Evolutionary conservation across 2,888 invertebrate genomes (phyloP).

Genomic region (Ochropleura leucogaster): DNA sequence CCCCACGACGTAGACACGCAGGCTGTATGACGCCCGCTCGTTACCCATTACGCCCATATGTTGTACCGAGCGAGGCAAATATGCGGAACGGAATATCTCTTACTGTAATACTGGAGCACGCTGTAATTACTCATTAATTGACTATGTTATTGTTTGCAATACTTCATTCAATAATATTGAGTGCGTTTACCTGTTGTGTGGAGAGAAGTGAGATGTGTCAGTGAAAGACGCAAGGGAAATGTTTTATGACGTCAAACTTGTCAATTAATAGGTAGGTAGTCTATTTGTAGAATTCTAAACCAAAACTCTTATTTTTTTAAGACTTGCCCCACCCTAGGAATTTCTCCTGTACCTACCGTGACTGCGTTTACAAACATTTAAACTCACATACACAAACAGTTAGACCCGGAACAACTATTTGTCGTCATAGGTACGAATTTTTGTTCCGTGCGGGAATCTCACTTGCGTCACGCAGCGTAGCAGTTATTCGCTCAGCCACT

Average conservation of each 20-base stretch:
- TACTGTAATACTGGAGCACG: background rate
- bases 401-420: too few relatives aligned
- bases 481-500: too few relatives aligned
- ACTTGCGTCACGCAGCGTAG: too few relatives aligned
- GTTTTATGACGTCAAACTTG: constrained; percentile 21
- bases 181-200: constrained; percentile 15
- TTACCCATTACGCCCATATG: constrained; percentile 22
- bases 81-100: constrained; percentile 44
- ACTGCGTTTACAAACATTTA: too few relatives aligned
- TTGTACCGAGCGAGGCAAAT: background rate
- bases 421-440: too few relatives aligned
- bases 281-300: background rate
- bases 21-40: constrained; percentile 17
- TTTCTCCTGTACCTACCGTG: too few relatives aligned
- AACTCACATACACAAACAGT: too few relatives aligned
- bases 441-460: too few relatives aligned
- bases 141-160: constrained; percentile 24
- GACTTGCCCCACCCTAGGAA: too few relatives aligned
- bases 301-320: too few relatives aligned
- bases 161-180: background rate
- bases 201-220: constrained; percentile 21
- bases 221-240: constrained; percentile 19
- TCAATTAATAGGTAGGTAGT: background rate
- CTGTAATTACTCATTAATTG: constrained; percentile 27
- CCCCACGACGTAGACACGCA: constrained; percentile 8